Evolutionary conservation across 2,113 vertebrate species (phyloP).

Genomic region (Erythrocercus mccallii): DNA sequence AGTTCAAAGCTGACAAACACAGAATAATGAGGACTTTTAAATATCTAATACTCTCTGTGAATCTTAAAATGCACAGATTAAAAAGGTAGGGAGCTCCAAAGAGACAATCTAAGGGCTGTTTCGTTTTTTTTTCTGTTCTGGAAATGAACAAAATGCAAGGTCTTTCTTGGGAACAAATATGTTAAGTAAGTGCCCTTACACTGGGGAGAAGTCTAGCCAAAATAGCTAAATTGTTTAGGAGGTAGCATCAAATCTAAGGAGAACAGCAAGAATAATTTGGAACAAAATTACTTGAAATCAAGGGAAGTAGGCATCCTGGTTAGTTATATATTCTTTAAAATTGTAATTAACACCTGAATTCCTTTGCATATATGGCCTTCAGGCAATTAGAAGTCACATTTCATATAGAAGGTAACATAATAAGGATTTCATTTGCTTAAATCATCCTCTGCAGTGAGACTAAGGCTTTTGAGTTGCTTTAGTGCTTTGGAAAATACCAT

Average conservation of each 20-base stretch:
- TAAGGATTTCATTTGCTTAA: neutral
- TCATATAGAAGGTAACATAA: neutral
- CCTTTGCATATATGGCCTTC: neutral
- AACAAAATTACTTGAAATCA: neutral
- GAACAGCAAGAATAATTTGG: neutral
- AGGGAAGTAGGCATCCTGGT: neutral
- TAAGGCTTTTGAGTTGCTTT: neutral
- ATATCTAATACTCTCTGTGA: neutral
- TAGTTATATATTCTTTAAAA: neutral
- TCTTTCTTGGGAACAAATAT: neutral
- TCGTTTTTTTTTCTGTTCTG: neutral
- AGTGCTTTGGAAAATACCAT: neutral
- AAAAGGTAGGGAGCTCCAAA: neutral
- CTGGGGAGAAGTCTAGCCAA: neutral
- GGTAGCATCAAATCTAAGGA: neutral
- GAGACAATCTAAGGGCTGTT: neutral
- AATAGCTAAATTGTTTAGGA: neutral
- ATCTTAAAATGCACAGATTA: conserved; percentile 24
- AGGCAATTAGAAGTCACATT: neutral
- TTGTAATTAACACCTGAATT: neutral
- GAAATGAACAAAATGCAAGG: neutral
- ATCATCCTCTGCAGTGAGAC: neutral
- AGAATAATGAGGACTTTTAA: conserved; percentile 19
- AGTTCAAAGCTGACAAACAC: conserved; percentile 25
- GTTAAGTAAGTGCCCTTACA: neutral